Evolutionary conservation across 2,113 vertebrate genomes (phyloP), one percentile per base, ranked within the genome.

Genomic region (Gasterosteus nipponicus): DNA sequence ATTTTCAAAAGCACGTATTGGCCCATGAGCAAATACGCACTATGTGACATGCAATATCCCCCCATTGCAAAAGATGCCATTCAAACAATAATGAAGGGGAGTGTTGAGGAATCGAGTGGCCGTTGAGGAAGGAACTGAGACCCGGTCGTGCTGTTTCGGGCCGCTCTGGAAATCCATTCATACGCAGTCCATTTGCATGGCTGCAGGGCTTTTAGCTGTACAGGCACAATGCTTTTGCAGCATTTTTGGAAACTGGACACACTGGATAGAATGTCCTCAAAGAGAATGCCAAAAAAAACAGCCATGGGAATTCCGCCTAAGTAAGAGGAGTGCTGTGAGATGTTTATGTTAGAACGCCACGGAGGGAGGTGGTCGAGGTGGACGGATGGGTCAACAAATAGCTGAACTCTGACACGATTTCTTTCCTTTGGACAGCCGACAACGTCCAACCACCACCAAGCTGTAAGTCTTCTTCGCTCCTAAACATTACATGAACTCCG

Each of bases 301-400:
- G 35, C 58, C 22, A 51, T 42, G 56, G 18, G 60, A 62, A 67
- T 75, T 29, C 11, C 0, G 61, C 63, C 68, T 57, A 58, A 64
- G 42, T 29, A 47, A 66, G 44, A 38, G 62, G 54, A 60, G 15
- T 59, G 72, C 39, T 41, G 26, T 18, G 51, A 53, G 35, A 54
- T 65, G 63, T 65, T 56, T 56, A 56, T 65, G 65, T 74, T 81
- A 41, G 66, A 64, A 77, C 66, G 39, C 58, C 60, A 47, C 26
- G 69, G 29, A 79, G 18, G 56, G 68, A 58, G 41, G 62, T 4
- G 33, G 46, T 11, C 8, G 3, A 77, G 69, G 58, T 75, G 60
- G 46, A 49, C 41, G 42, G 58, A 31, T 39, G 18, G 62, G 46
- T 77, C 47, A 35, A 57, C 39, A 58, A 59, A 67, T 39, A n/a